Evolutionary conservation across 2,113 vertebrate species (phyloP), one percentile per base, ranked within the genome.

Genomic region (Coregonus clupeaformis): DNA sequence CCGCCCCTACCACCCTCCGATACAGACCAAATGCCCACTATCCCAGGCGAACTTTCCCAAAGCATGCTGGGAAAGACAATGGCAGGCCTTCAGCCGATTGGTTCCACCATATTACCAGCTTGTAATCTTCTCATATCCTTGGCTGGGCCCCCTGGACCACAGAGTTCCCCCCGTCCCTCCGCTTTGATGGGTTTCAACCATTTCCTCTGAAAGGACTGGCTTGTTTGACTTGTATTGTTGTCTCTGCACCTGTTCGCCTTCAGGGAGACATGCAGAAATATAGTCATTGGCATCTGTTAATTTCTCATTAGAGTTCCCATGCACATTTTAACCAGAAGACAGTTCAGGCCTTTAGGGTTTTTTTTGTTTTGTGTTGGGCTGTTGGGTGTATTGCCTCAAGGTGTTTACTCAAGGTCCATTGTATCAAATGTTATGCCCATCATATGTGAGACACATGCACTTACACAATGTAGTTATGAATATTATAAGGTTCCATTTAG

Each of bases 91-190:
- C 94, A 95, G 87, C 74, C 71, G 59, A 98, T 97, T 95, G 94
- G 96, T 97, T 97, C 95, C 95, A 91, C 95, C 94, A 94, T 97
- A 98, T 98, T 98, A 98, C 95, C 94, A 96, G 95, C 94, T 95
- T 94, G 96, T 98, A 93, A 96, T 96, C 94, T 95, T 96, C 96
- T 98, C 96, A 96, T 98, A 94, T 94, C 94, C 91, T 93, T 88
- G 88, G 52, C 78, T 71, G 76, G 77, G 87, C 85, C 91, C 88
- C 83, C 77, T 75, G 72, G 80, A 82, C 20, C 76, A 89, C 87
- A 74, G 78, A 75, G 80, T 52, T 83, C 79, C 83, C 80, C 74
- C 52, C n/a, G n/a, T 59, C 78, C 75, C 68, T 22, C 24, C 11
- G 36, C 88, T 89, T 88, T 91, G 84, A 91, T 78, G 86, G 80